Evolutionary conservation across 2,797 vertebrate species (phyloP).

Genomic region (Echiichthys vipera): DNA sequence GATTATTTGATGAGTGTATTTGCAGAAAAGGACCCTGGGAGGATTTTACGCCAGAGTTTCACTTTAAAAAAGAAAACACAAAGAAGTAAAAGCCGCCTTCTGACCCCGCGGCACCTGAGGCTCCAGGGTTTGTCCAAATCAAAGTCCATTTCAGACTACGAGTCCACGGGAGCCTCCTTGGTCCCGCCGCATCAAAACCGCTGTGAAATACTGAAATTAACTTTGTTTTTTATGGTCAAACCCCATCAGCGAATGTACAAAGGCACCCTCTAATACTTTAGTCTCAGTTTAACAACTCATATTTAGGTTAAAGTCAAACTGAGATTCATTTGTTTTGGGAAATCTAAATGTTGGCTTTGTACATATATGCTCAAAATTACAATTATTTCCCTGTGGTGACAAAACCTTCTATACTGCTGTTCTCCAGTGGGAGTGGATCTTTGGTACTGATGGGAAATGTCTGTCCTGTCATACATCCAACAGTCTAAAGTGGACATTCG

Average conservation of each 20-base stretch:
- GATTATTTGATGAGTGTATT: too few relatives aligned
- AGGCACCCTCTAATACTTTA: too few relatives aligned
- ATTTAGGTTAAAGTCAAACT: neutral
- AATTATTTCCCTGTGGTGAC: neutral
- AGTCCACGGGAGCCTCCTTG: neutral
- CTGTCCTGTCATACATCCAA: too few relatives aligned
- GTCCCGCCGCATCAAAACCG: neutral
- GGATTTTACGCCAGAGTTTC: too few relatives aligned
- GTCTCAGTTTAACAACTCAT: too few relatives aligned
- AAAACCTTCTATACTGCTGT: neutral
- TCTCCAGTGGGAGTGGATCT: neutral
- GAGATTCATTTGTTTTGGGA: neutral
- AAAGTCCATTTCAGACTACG: slow-evolving; percentile 5
- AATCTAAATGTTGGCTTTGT: neutral
- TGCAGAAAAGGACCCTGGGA: too few relatives aligned
- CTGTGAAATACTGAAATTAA: neutral
- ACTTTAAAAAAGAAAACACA: neutral
- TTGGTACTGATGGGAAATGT: neutral
- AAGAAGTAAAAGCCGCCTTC: neutral
- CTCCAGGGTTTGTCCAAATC: neutral
- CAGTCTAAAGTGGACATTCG: neutral
- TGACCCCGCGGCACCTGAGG: neutral
- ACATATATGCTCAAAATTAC: neutral
- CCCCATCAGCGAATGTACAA: neutral
- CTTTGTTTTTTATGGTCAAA: neutral